Base-by-base conservation (phyloP, 1,140 invertebrate species). In the Aphidius ervi region DNA sequence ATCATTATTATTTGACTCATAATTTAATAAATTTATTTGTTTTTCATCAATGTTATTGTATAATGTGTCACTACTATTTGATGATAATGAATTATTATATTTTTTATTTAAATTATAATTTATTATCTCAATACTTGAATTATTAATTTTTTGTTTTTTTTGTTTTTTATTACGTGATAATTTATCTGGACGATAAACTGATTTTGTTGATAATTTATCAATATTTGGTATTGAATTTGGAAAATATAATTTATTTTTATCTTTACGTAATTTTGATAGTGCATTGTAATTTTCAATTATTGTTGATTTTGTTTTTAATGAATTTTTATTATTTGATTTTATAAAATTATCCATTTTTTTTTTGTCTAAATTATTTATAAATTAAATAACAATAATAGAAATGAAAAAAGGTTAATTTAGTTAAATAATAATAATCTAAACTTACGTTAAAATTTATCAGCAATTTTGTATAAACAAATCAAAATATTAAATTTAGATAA, bases 21-120 rank as follows among this genome's bases (percentile, higher is more conserved):
- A 46, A 6, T 61, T 62, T 9, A 43, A 55, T 5, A 46, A 62
- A 23, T 47, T 58, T 42, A 53, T 23, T 16, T 48, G 7, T 43
- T 43, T 43, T 43, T 43, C 42, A 43, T 10, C 7, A 43, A 43
- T 8, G 5, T 43, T 43, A 10, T 43, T 43, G 42, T 8, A 43
- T 43, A 43, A 43, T 43, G 7, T 43, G 2, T 10, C 9, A 8
- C 42, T 8, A 8, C 42, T 43, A 8, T 43, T 43, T 7, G 42
- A 43, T 43, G 7, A 43, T 43, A 43, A 3, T 43, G 7, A 43
- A 43, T 43, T 43, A 10, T 9, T 9, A 52, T 52, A 10, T 52
- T 37, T 10, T 39, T 52, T 52, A 9, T 8, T 52, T 40, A 37
- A 52, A 39, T 52, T 9, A 9, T 9, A 37, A 39, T 9, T 39